Evolutionary conservation across 2,113 vertebrate species (phyloP).

Genomic region (Ploceus nigricollis): DNA sequence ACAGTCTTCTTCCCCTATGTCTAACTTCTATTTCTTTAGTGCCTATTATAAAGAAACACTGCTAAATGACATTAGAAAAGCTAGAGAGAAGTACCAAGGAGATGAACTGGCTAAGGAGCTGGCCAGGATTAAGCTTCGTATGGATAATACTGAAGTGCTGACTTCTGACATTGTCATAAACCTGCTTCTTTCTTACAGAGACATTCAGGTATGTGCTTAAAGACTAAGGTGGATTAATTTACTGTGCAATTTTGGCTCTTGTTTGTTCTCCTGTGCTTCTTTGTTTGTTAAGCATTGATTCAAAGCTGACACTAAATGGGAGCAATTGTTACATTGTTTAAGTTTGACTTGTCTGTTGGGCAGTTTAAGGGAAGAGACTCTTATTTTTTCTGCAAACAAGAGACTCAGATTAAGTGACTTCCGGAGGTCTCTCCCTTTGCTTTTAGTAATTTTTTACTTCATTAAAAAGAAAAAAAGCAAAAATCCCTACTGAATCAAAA

Average conservation of each 20-base stretch:
- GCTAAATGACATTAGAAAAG: constrained; percentile 91
- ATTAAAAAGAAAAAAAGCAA: not conserved
- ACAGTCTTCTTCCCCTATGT: not conserved
- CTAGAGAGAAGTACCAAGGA: constrained; percentile 91
- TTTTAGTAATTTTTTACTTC: not conserved
- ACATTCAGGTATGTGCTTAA: constrained; percentile 85
- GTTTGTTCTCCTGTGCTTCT: not conserved
- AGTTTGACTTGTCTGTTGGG: not conserved
- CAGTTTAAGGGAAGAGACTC: not conserved
- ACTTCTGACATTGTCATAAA: constrained; percentile 94
- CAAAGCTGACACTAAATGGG: not conserved
- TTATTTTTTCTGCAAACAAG: not conserved
- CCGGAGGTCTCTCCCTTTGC: not conserved
- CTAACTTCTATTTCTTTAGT: constrained; percentile 64
- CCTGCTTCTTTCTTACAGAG: constrained; percentile 93
- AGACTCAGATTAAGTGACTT: not conserved
- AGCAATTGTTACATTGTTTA: not conserved
- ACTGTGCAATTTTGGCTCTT: not conserved
- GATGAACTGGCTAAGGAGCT: constrained; percentile 91
- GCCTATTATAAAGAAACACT: constrained; percentile 88
- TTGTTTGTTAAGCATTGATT: not conserved
- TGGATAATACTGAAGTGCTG: constrained; percentile 90
- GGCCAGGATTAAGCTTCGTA: constrained; percentile 88
- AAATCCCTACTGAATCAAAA: not conserved
- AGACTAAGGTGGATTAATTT: not conserved